A percentile compares a stretch with the other conserved stretches of the same genome.
Evolutionary conservation across 2,797 vertebrate species (phyloP).

Genomic region (Momotus momota): DNA sequence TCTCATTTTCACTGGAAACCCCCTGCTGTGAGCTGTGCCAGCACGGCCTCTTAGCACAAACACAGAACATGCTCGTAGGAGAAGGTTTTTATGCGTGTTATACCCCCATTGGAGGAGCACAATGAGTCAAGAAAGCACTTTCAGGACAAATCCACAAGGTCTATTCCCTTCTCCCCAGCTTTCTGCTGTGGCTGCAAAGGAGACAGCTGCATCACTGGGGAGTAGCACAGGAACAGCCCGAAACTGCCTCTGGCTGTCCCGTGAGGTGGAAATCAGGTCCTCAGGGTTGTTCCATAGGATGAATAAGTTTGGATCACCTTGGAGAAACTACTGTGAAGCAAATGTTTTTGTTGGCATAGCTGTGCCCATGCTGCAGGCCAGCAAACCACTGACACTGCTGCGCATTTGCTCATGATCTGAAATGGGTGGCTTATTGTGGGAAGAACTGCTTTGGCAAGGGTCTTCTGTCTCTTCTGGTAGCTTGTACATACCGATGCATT

Average conservation of each 20-base stretch:
- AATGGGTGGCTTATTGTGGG: neutral
- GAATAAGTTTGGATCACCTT: neutral
- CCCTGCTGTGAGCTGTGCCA: neutral
- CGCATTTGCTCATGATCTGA: fast-evolving
- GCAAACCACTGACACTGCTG: neutral
- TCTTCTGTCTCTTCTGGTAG: neutral
- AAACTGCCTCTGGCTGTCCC: neutral
- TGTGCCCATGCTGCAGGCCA: neutral
- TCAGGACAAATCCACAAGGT: neutral
- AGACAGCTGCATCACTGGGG: neutral
- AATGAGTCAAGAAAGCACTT: neutral
- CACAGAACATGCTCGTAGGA: neutral
- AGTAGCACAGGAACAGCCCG: neutral
- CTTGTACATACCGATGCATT: neutral
- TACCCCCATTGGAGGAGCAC: neutral
- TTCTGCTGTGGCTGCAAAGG: neutral
- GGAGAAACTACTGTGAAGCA: neutral
- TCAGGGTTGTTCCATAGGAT: neutral
- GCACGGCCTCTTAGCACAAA: neutral
- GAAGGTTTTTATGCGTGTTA: neutral
- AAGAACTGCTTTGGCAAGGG: neutral
- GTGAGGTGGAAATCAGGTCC: neutral
- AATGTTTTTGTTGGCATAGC: neutral
- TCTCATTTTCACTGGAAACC: neutral
- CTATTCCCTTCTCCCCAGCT: neutral